A percentile compares a stretch with the other conserved stretches of the same genome.
Evolutionary conservation across 2,888 invertebrate genomes (phyloP).

Genomic region (Drosophila algonquin): DNA sequence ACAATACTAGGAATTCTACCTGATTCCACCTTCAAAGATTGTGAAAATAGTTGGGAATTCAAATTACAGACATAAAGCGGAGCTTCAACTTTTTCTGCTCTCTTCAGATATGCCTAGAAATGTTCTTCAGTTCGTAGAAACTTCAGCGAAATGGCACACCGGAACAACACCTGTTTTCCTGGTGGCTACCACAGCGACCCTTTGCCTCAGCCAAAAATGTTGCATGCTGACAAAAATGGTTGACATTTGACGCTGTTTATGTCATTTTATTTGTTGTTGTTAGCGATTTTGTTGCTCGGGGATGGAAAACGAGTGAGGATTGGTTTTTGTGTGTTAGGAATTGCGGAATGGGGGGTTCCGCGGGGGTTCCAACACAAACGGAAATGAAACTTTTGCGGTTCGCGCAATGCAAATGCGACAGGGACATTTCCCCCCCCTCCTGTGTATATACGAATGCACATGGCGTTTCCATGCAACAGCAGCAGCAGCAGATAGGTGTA

Average conservation of each 20-base stretch:
- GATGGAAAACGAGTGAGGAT: neutral
- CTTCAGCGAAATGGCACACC: neutral
- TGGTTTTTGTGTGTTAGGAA: neutral
- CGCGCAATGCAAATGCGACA: slow-evolving; percentile 49
- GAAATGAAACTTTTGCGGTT: slow-evolving; percentile 73
- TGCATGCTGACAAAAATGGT: slow-evolving; percentile 50
- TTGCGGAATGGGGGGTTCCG: slow-evolving; percentile 3
- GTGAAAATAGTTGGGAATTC: too few species aligned
- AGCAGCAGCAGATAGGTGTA: slow-evolving; percentile 4
- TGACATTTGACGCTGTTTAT: slow-evolving; percentile 62
- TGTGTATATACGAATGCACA: neutral
- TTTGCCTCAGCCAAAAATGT: slow-evolving; percentile 1
- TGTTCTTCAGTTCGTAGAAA: too few species aligned
- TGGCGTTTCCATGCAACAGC: neutral
- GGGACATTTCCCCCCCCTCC: slow-evolving; percentile 2
- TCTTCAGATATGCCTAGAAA: too few species aligned
- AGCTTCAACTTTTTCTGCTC: too few species aligned
- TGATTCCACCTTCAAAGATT: too few species aligned
- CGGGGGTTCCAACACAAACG: slow-evolving; percentile 46
- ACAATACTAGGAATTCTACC: too few species aligned
- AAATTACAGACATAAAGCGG: too few species aligned
- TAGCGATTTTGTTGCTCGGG: neutral
- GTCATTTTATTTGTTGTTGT: slow-evolving; percentile 59
- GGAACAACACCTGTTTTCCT: neutral
- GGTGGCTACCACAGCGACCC: neutral